Base-by-base conservation (phyloP, 2,113 vertebrate genomes). In the Mugil cephalus region DNA sequence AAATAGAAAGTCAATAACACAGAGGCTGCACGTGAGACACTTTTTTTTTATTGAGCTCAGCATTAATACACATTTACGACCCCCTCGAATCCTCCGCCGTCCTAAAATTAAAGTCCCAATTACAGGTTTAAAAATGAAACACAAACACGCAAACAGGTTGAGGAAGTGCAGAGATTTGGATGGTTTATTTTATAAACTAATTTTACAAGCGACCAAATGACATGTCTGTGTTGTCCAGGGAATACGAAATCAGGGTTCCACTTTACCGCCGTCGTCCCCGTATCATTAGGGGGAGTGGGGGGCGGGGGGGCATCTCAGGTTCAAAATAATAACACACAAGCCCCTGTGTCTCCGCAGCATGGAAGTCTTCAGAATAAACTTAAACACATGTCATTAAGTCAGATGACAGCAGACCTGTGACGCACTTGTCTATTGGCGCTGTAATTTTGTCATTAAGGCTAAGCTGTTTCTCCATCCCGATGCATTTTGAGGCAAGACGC, bases 1-100 rank as follows among this genome's bases (percentile, higher is more conserved):
- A 80, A 84, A 89, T 82, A 87, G 82, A 88, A 82, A 65, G 71
- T 89, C 78, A 82, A 84, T 82, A 87, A 59, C 50, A 4, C 2
- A 64, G 30, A 12, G 14, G 46, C 55, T 69, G 46, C 77, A 86
- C 30, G 24, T 84, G 77, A 85, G 58, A 63, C 38, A 45, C 12
- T 24, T 70, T 74, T 65, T n/a, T 53, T 60, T 47, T 8, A 59
- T 66, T 59, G 48, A 17, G 39, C 24, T 8, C 17, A 21, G 56
- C 55, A 80, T 87, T 78, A 59, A 84, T 74, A 34, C 56, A 69
- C 47, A 70, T 77, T 66, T 47, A 70, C 48, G 47, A 66, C 19
- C 19, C 8, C 14, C 24, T 30, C 24, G 5, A 30, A 30, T 30
- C 24, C 24, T n/a, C n/a, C 24, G 2, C 24, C 24, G 5, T 30